Percentiles rank a stretch among this genome's conserved stretches.
phyloP scores from a whole-genome alignment of 2,113 vertebrate species.

The Macquaria ambigua region DNA sequence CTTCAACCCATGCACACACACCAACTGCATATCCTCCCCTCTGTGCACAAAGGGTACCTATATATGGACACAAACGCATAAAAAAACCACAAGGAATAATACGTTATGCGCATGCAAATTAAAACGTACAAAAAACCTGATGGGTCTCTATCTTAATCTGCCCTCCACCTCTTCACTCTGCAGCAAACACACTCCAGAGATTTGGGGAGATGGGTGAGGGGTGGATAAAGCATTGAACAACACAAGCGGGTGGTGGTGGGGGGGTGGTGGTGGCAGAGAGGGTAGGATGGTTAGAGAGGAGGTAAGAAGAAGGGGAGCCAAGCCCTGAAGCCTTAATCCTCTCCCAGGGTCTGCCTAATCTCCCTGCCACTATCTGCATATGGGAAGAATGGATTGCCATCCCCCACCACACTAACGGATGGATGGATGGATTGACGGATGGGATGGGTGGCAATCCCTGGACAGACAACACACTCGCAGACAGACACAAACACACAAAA shows the following conservation, averaged over 20 bases:
- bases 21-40: neutral
- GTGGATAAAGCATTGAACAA: constrained; percentile 46
- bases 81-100: neutral
- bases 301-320: constrained; percentile 62
- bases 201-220: constrained; percentile 45
- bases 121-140: constrained; percentile 50
- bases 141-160: constrained; percentile 60
- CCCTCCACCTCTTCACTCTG: constrained; percentile 56
- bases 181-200: constrained; percentile 63
- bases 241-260: constrained; percentile 22
- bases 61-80: neutral
- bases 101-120: constrained; percentile 38
- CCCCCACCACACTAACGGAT: constrained; percentile 56
- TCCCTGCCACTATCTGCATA: constrained; percentile 77
- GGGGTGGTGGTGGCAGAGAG: neutral
- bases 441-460: constrained; percentile 48
- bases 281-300: constrained; percentile 52
- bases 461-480: constrained; percentile 35
- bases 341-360: constrained; percentile 79
- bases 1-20: constrained; percentile 5
- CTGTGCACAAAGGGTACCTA: neutral
- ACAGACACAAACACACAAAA: constrained; percentile 30
- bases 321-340: constrained; percentile 74
- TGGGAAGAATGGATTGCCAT: constrained; percentile 80
- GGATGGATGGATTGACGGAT: constrained; percentile 26